Conservation (phyloP, 2,888 invertebrate species). For the Lepidochrysops patricia region DNA sequence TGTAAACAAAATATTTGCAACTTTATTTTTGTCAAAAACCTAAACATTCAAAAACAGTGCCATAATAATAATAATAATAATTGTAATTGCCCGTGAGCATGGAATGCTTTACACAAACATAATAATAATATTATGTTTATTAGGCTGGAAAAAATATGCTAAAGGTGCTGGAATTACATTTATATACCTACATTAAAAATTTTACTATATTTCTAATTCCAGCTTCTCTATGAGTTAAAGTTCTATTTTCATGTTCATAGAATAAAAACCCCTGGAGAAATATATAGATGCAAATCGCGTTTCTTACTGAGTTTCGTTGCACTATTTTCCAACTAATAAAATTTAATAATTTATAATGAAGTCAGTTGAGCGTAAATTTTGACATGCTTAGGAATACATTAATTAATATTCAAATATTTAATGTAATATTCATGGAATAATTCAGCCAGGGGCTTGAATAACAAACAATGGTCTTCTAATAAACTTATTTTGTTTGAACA, state of each 20-base stretch:
- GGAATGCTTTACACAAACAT: too few relatives aligned
- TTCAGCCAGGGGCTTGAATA: slow-evolving; percentile 15
- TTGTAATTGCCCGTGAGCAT: too few relatives aligned
- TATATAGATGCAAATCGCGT: neutral
- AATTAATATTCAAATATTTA: slow-evolving; percentile 18
- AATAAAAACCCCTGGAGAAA: neutral
- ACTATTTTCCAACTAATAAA: neutral
- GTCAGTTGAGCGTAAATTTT: slow-evolving; percentile 8
- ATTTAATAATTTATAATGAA: neutral
- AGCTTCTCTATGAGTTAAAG: too few relatives aligned
- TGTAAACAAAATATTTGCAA: neutral
- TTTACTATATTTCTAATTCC: neutral
- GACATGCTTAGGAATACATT: slow-evolving; percentile 6
- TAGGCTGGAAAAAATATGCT: too few relatives aligned
- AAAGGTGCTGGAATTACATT: too few relatives aligned
- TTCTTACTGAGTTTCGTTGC: neutral
- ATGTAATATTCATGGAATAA: slow-evolving; percentile 21
- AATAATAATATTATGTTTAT: too few relatives aligned
- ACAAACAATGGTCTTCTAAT: slow-evolving; percentile 16
- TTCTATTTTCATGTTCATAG: neutral
- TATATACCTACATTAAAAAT: too few relatives aligned
- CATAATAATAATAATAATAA: too few relatives aligned
- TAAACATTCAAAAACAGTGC: too few relatives aligned
- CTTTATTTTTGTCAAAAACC: neutral
- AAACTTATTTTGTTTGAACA: slow-evolving; percentile 9